phyloP scores from a whole-genome alignment of 2,797 vertebrate species.

The Lindbergichthys nudifrons region DNA sequence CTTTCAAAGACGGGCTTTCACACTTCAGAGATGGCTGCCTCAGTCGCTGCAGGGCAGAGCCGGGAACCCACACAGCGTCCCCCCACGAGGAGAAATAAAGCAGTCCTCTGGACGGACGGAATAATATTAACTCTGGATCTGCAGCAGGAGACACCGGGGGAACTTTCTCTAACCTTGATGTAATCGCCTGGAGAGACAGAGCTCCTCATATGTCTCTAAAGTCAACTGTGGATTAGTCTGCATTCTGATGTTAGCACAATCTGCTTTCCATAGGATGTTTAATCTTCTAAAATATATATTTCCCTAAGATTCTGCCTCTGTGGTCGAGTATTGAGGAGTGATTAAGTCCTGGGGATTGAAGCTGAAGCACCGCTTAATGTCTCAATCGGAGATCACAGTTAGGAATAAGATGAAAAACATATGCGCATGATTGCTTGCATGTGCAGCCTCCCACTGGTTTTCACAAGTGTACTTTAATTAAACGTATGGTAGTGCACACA shows the following conservation, averaged over 20 bases:
- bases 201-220: conserved; percentile 34
- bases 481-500: conserved; percentile 1
- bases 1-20: conserved; percentile 77
- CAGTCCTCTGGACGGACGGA: conserved; percentile 49
- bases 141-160: conserved; percentile 35
- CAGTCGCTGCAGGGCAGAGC: conserved; percentile 67
- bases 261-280: conserved; percentile 15
- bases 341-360: conserved; percentile 5
- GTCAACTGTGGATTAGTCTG: conserved; percentile 40
- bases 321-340: conserved; percentile 5
- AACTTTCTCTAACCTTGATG: conserved; percentile 62
- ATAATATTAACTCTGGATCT: conserved; percentile 48
- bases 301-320: conserved; percentile 13
- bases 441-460: conserved; percentile 19
- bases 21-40: conserved; percentile 78
- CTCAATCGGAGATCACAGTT: conserved; percentile 10
- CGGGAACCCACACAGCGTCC: conserved; percentile 62
- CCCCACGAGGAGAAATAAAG: conserved; percentile 66
- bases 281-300: conserved; percentile 15
- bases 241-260: conserved; percentile 32
- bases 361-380: conserved; percentile 3
- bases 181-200: conserved; percentile 52
- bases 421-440: not conserved
- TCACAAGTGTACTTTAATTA: conserved; percentile 21
- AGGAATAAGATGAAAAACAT: conserved; percentile 1